Conservation (phyloP, 2,888 invertebrate species). For the Ornithoptera priamus region DNA sequence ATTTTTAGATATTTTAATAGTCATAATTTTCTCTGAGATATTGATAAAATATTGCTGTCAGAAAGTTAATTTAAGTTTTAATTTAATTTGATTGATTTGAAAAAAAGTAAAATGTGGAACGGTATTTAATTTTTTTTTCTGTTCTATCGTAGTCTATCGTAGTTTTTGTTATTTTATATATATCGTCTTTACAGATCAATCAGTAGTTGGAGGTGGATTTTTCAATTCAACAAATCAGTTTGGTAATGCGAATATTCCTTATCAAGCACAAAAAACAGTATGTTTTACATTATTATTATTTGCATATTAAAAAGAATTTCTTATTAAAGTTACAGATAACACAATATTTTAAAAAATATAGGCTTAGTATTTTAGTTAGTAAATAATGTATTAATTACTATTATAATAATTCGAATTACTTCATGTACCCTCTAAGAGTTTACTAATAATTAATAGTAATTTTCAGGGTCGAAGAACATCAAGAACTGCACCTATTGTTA, state of each 20-base stretch:
- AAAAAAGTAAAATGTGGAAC: conserved; percentile 9
- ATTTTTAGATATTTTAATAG: not conserved
- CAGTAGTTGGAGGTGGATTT: conserved; percentile 71
- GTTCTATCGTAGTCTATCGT: not conserved
- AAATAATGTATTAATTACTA: not conserved
- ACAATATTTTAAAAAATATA: not conserved
- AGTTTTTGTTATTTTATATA: not conserved
- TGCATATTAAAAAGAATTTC: not conserved
- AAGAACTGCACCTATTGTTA: conserved; percentile 73
- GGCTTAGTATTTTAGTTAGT: not conserved
- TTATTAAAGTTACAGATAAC: not conserved
- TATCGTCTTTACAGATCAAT: conserved; percentile 61
- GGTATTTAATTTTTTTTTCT: conserved; percentile 2
- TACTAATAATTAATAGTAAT: conserved; percentile 5
- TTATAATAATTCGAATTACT: not conserved
- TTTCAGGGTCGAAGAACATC: conserved; percentile 67
- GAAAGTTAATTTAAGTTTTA: not conserved
- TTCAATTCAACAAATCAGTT: conserved; percentile 72
- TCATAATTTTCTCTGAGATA: not conserved
- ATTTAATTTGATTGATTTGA: not conserved
- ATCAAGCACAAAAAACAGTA: conserved; percentile 67
- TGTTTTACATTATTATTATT: conserved; percentile 33
- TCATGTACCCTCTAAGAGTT: not conserved
- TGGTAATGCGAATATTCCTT: conserved; percentile 70
- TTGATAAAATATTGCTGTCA: not conserved